Evolutionary conservation across 2,113 vertebrate genomes (phyloP).

Genomic region (Anas platyrhynchos): DNA sequence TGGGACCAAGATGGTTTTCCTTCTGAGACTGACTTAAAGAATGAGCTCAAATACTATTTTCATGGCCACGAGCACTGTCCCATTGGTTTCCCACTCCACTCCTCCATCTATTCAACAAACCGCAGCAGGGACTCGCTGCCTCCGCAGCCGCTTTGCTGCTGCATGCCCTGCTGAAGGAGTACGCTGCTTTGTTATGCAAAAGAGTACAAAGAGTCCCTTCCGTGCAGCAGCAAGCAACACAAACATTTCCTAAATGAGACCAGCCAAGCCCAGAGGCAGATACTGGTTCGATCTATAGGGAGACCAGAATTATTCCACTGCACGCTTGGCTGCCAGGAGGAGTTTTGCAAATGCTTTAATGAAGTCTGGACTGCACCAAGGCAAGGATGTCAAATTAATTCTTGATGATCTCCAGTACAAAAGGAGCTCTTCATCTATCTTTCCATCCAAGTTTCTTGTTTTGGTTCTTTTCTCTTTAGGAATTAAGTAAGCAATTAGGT

Average conservation of each 20-base stretch:
- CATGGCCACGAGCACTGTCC: background rate
- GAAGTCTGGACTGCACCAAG: slow-evolving; percentile 33
- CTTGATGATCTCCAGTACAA: background rate
- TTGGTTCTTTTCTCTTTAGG: slow-evolving; percentile 5
- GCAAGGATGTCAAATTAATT: slow-evolving; percentile 13
- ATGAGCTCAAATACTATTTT: background rate
- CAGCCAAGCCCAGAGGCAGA: slow-evolving; percentile 43
- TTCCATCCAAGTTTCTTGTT: background rate
- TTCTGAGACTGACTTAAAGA: background rate
- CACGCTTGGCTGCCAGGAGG: background rate
- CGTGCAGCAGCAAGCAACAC: background rate
- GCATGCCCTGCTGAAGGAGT: background rate
- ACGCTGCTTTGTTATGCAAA: background rate
- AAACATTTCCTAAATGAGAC: slow-evolving; percentile 49
- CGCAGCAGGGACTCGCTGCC: rapidly evolving
- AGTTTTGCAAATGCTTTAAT: slow-evolving; percentile 35
- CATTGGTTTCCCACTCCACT: background rate
- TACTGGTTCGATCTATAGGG: background rate
- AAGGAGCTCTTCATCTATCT: background rate
- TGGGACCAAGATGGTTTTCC: background rate
- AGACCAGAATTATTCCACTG: slow-evolving; percentile 7
- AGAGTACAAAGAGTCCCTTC: background rate
- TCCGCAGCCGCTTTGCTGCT: background rate
- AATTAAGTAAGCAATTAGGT: background rate
- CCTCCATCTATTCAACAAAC: background rate